Base-by-base conservation (phyloP, 2,888 invertebrate species). In the Phlogophora meticulosa region DNA sequence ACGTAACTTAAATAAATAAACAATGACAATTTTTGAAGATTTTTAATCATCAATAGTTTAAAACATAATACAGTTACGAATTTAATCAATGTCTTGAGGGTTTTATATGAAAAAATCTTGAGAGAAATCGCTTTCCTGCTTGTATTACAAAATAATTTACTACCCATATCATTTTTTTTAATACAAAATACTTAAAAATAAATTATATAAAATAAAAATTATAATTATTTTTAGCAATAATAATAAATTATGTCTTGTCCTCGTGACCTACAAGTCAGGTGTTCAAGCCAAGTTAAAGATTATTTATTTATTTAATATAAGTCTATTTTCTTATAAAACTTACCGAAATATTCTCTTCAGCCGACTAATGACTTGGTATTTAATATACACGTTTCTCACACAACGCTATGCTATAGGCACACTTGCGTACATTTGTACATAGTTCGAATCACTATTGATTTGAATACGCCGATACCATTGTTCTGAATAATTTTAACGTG, bases 291-390 rank as follows among this genome's bases (percentile, higher is more conserved):
- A 69, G 63, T 64, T 4, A 48, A 51, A 74, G 40, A 61, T 49
- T 64, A 60, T 10, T n/a, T 61, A 43, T 34, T 22, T n/a, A 42
- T 15, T 24, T 38, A 48, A 49, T 38, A 45, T 55, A 65, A 52
- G 67, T 43, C 22, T 46, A 62, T 43, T n/a, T 17, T 24, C 24
- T 58, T 48, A 22, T 40, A 43, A 10, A 75, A 94, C 95, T 95
- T 88, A 95, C 95, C 95, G 90, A 87, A 95, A 95, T 90, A 95
- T 94, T 94, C 92, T 95, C 94, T 94, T 95, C 92, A 95, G 88
- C 85, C 95, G 94, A 94, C 95, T 95, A 95, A 95, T 95, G 95
- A 95, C 95, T 92, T 91, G 91, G 72, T 92, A 93, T 91, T 94
- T 92, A 86, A 92, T 90, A 72, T 90, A 92, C 93, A 94, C 93